Evolutionary conservation across 2,888 invertebrate genomes (phyloP), one percentile per base, ranked within the genome.

Genomic region (Diaprepes abbreviatus): DNA sequence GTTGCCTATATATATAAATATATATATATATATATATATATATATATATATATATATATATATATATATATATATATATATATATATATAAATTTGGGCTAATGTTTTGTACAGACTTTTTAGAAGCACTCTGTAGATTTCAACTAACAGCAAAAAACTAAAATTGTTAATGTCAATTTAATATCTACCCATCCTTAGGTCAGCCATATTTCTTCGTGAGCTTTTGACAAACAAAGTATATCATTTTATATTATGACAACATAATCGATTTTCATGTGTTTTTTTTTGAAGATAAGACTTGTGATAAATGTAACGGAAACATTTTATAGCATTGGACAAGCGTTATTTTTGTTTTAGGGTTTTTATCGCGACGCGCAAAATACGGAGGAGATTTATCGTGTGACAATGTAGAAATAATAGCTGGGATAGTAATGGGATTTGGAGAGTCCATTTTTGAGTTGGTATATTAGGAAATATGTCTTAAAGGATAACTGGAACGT

Each of bases 311-410:
- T 28, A 14, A 28, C 28, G 14, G 28, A 50, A 50, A 50, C 28
- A 50, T 50, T 50, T 50, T 50, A 50, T 50, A 28, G 48, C 48
- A 4, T 16, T 16, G 48, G 48, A 50, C 48, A 28, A 28, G 16
- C 28, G 28, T 50, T 50, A 50, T 50, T 50, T 48, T 50, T 50
- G 48, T 50, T 50, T 28, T 28, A 50, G 28, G 16, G 28, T 50
- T 50, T 50, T 50, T 50, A 50, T 50, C 48, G 48, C 48, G 48
- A 50, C 28, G 6, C 28, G 28, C 28, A 14, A 28, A 50, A 50
- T 50, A 14, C 48, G 48, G 14, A 1, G 12, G 28, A 45, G 24
- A 50, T 50, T 50, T 50, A 50, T 50, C 12, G 28, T 28, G 14
- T 14, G 28, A 50, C 48, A 50, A 50, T 50, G 48, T 28, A 9